phyloP scores from a whole-genome alignment of 2,888 invertebrate species.

The Unio pictorum region DNA sequence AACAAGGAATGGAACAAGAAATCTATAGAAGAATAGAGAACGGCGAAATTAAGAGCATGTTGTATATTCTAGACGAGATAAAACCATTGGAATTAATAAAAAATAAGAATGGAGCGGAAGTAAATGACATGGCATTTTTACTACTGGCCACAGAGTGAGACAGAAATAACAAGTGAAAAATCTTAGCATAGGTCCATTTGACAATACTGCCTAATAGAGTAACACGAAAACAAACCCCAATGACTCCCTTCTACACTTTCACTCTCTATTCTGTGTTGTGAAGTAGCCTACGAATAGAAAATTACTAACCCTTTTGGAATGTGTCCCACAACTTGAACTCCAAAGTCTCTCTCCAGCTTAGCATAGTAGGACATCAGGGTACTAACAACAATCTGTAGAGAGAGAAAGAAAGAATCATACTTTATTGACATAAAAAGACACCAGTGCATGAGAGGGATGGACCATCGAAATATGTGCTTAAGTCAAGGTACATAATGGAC shows the following conservation, averaged over 20 bases:
- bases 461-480: too few species aligned
- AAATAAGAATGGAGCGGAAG: neutral
- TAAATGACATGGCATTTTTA: neutral
- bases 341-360: slow-evolving; percentile 76
- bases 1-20: too few species aligned
- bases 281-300: neutral
- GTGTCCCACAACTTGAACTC: slow-evolving; percentile 80
- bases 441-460: too few species aligned
- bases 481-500: too few species aligned
- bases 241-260: too few species aligned
- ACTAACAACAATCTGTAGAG: slow-evolving; percentile 69
- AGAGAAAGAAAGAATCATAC: too few species aligned
- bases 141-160: neutral
- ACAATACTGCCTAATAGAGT: neutral
- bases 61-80: too few species aligned
- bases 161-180: neutral
- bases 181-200: neutral
- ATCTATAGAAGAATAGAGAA: too few species aligned
- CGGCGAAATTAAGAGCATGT: too few species aligned
- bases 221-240: too few species aligned
- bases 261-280: too few species aligned
- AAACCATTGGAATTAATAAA: neutral
- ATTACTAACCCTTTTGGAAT: slow-evolving; percentile 86
- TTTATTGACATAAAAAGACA: too few species aligned
- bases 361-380: slow-evolving; percentile 80